Evolutionary conservation across 1,140 invertebrate genomes (phyloP).

Genomic region (Penaeus chinensis): DNA sequence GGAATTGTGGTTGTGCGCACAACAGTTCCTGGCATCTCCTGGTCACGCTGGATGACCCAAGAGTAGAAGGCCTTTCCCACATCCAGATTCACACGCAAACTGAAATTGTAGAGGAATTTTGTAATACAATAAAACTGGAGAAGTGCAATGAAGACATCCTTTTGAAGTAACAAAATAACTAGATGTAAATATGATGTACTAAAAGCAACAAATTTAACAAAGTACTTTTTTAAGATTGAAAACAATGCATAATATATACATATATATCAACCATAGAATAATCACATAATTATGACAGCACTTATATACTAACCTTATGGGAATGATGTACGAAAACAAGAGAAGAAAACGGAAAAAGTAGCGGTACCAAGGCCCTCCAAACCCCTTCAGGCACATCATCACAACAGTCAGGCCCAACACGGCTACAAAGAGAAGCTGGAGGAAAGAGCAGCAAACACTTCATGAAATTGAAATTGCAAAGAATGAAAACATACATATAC

Average conservation of each 20-base stretch:
- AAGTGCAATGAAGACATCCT: not conserved
- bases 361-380: slow-evolving; percentile 94
- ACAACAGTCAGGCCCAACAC: slow-evolving; percentile 91
- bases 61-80: slow-evolving; percentile 99
- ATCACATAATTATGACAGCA: not conserved
- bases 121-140: not conserved
- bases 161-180: not conserved
- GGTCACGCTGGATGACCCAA: slow-evolving; percentile 95
- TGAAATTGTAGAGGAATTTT: slow-evolving; percentile 69
- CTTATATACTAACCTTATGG: slow-evolving; percentile 80
- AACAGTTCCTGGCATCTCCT: slow-evolving; percentile 92
- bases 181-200: not conserved
- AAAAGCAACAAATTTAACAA: not conserved
- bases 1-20: slow-evolving; percentile 98
- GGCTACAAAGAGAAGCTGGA: slow-evolving; percentile 88
- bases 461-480: no score
- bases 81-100: slow-evolving; percentile 96
- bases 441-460: not conserved
- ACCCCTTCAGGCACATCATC: slow-evolving; percentile 96
- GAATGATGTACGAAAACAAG: slow-evolving; percentile 99
- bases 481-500: no score
- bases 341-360: slow-evolving; percentile 97
- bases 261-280: not conserved
- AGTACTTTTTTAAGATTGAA: not conserved
- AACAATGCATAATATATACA: slow-evolving; percentile 48